Base-by-base conservation (phyloP, 2,888 invertebrate species). In the Pterostichus madidus region DNA sequence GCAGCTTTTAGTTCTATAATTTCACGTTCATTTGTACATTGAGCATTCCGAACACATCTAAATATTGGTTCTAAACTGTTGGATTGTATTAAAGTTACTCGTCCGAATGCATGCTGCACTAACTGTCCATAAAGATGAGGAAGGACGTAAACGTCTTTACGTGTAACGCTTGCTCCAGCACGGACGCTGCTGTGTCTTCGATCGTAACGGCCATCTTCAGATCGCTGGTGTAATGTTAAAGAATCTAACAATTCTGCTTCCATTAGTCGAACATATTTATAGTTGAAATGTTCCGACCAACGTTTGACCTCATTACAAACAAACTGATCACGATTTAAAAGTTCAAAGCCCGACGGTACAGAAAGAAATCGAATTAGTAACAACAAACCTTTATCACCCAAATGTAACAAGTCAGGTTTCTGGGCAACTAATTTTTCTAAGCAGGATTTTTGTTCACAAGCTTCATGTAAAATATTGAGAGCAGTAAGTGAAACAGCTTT, bases 191-290 rank as follows among this genome's bases (percentile, higher is more conserved):
- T 93, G 85, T 93, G 92, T 85, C 95, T 90, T 83, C 95, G 92
- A 84, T 94, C 93, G 87, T 96, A 96, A 83, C 92, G 91, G 0
- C 96, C 96, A 87, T 95, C 95, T 87, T 95, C 95, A 73, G 94
- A 94, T 85, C 95, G 93, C 87, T 96, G 95, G 88, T 97, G 95
- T 81, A 96, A 92, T 0, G 97, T 97, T 86, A 99, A 90, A 46
- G 96, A 95, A 87, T 97, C 96, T 88, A 97, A 96, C 86, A 98
- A 94, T 85, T 95, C 94, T 75, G 96, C 95, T 89, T 99, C 99
- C 44, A 99, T 94, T 35, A 98, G 90, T 10, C 95, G 93, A 2
- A 98, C 97, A 90, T 99, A 99, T 94, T 94, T 92, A 88, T 93
- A 94, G 87, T 95, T 95, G 87, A 94, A 95, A 80, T 92, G 92